Evolutionary conservation across 2,888 invertebrate species (phyloP).

Genomic region (Cremastobaeus sp.): DNA sequence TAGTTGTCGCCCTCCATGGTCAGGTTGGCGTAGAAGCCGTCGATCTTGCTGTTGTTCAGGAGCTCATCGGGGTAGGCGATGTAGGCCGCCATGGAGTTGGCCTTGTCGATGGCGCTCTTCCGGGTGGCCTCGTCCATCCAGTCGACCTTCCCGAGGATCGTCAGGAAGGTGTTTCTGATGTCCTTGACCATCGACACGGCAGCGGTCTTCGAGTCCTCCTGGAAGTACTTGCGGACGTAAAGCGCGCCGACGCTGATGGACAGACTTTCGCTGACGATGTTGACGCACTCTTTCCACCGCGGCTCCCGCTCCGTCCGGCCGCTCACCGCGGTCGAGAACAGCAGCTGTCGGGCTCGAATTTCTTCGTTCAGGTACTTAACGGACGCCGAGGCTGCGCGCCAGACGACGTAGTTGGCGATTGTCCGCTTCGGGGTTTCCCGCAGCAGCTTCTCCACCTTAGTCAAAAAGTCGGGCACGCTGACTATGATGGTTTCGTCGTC

Average conservation of each 20-base stretch:
- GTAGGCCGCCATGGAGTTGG: constrained; percentile 90
- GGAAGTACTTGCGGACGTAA: constrained; percentile 92
- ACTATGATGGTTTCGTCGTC: constrained; percentile 89
- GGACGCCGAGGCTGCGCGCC: constrained; percentile 91
- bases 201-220: constrained; percentile 89
- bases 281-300: constrained; percentile 95
- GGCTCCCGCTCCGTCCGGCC: constrained; percentile 92
- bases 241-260: constrained; percentile 89
- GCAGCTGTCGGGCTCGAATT: constrained; percentile 87
- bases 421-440: constrained; percentile 82
- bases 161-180: constrained; percentile 89
- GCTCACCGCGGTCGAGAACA: constrained; percentile 88
- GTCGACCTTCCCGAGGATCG: constrained; percentile 86
- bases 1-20: constrained; percentile 78
- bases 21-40: constrained; percentile 84
- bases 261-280: constrained; percentile 87
- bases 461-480: constrained; percentile 89
- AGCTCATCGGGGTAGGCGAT: constrained; percentile 96
- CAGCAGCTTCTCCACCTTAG: constrained; percentile 83
- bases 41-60: constrained; percentile 88
- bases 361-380: constrained; percentile 89
- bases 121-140: constrained; percentile 96
- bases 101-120: constrained; percentile 87
- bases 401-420: constrained; percentile 94
- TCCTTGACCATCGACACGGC: constrained; percentile 93